phyloP scores from a whole-genome alignment of 2,888 invertebrate genomes.

The Eilema caniola region DNA sequence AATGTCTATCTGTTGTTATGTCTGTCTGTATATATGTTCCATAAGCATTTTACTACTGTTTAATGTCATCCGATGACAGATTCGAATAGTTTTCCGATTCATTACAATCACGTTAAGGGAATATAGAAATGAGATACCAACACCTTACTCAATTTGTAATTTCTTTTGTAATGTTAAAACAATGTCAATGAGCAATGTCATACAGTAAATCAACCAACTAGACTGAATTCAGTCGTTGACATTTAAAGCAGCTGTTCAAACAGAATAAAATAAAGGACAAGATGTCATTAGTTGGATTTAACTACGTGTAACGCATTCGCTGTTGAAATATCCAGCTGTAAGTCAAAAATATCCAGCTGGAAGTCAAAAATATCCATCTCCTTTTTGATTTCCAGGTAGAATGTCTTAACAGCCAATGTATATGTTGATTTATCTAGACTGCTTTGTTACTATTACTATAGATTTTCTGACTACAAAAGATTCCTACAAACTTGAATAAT shows the following conservation, averaged over 20 bases:
- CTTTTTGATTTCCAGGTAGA: conserved; percentile 21
- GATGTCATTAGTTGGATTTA: conserved; percentile 15
- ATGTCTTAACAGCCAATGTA: conserved; percentile 35
- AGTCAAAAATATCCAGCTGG: no score
- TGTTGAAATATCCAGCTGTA: no score
- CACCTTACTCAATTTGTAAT: background rate
- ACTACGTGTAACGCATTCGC: conserved; percentile 31
- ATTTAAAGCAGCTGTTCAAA: conserved; percentile 35
- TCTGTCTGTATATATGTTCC: no score
- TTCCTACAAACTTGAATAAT: no score
- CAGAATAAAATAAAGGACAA: conserved; percentile 25
- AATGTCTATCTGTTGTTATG: background rate
- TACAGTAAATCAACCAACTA: background rate
- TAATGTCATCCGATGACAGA: no score
- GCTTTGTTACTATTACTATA: no score
- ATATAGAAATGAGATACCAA: no score
- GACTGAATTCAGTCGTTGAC: conserved; percentile 26
- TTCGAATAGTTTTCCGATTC: background rate
- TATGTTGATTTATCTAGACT: conserved; percentile 17
- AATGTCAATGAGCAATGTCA: background rate
- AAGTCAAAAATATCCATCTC: no score
- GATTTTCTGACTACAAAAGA: no score
- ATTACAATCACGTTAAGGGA: background rate
- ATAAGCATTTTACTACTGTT: no score
- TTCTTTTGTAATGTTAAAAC: background rate